These are phyloP conservation scores for Lamproptera curius DNA, from an alignment of 2,888 invertebrate species.

Conservation along the genomic window DNA sequence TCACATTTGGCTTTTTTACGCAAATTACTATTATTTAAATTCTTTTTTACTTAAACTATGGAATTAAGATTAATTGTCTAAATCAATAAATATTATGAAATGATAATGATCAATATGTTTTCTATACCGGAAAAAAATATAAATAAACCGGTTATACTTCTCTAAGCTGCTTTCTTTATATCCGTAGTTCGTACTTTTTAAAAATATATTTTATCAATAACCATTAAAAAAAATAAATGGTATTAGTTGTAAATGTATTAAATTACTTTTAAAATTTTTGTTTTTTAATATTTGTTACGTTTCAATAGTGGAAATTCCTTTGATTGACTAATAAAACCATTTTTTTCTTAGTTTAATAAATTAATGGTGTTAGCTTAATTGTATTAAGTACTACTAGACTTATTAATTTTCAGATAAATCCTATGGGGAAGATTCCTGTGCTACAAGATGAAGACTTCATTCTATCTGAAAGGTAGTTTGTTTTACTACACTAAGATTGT, in stretches of 20 bases:
- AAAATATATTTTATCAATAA: too few relatives aligned
- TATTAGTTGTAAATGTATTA: not conserved
- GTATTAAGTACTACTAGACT: too few relatives aligned
- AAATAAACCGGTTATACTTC: too few relatives aligned
- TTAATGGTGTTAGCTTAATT: too few relatives aligned
- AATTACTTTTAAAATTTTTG: not conserved
- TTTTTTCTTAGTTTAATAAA: too few relatives aligned
- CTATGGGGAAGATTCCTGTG: constrained; percentile 47
- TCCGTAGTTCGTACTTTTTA: too few relatives aligned
- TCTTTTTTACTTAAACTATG: not conserved
- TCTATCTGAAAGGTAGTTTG: constrained; percentile 47
- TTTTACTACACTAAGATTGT: not conserved
- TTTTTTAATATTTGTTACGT: not conserved
- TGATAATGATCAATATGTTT: too few relatives aligned
- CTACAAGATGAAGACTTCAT: constrained; percentile 46
- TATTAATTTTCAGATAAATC: constrained; percentile 40
- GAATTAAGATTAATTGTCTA: too few relatives aligned
- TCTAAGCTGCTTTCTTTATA: too few relatives aligned
- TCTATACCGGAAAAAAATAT: not conserved
- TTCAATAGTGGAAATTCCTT: not conserved
- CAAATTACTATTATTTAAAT: not conserved
- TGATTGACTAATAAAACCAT: not conserved
- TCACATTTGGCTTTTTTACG: not conserved
- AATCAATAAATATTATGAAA: too few relatives aligned
- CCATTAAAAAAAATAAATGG: too few relatives aligned